phyloP scores from a whole-genome alignment of 2,113 vertebrate species.

The Oceanites oceanicus region DNA sequence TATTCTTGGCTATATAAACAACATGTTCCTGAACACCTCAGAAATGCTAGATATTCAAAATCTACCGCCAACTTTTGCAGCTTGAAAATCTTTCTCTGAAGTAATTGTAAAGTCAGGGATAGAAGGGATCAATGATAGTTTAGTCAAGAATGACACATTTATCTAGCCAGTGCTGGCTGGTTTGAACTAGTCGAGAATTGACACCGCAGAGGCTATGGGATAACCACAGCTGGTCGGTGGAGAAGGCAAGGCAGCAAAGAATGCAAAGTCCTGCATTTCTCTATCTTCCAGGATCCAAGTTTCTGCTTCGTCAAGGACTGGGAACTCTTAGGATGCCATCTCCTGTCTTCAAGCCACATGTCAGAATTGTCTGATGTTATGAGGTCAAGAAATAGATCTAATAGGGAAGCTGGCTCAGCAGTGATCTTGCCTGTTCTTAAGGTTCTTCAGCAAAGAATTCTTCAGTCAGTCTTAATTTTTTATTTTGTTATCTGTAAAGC shows the following conservation, averaged over 20 bases:
- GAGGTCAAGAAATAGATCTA: background rate
- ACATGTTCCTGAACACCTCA: background rate
- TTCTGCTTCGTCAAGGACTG: background rate
- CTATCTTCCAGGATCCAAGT: background rate
- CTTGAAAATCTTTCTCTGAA: background rate
- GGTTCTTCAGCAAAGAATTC: background rate
- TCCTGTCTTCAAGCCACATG: background rate
- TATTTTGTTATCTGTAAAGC: background rate
- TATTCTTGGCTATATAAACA: background rate
- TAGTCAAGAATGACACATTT: background rate
- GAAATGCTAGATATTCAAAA: background rate
- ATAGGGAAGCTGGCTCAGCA: background rate
- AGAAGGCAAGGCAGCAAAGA: background rate
- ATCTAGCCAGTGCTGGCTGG: background rate
- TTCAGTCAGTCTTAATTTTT: background rate
- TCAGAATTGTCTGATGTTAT: background rate
- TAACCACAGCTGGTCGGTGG: background rate
- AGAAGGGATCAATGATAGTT: background rate
- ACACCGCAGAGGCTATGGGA: background rate
- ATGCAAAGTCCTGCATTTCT: background rate
- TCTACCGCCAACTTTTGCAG: background rate
- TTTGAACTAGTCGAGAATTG: rapidly evolving
- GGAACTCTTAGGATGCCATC: background rate
- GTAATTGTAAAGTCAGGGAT: background rate
- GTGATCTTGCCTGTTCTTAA: background rate